Evolutionary conservation across 2,888 invertebrate species (phyloP), one percentile per base, ranked within the genome.

Genomic region (Drosophila neutralis): DNA sequence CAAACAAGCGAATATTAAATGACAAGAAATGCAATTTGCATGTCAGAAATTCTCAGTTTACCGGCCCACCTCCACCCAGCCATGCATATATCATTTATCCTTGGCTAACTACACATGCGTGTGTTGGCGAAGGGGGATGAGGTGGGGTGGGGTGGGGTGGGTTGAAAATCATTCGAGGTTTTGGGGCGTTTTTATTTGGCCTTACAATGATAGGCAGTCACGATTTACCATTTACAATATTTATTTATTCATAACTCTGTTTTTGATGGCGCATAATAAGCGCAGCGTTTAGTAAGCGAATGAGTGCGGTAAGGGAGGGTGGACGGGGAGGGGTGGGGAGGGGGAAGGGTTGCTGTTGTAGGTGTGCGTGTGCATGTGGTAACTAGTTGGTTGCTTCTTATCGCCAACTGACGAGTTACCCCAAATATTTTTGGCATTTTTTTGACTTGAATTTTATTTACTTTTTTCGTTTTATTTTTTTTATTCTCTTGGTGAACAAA

Each of bases 191-290:
- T 45, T 36, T 67, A 21, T 31, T 27, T 52, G 45, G 49, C 56
- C 56, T 40, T 52, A 64, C 82, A 89, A 85, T 80, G 89, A 85
- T 83, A 82, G 81, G 57, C 76, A 89, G 85, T 90, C 86, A 90
- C 86, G 90, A 89, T 83, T 84, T 87, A 53, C 87, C 82, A 89
- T 83, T 86, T 90, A 83, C 70, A 80, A 83, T 90, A 87, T 90
- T 87, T 89, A 89, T 87, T 87, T 90, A 84, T 87, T 90, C 90
- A 90, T 90, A 87, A 78, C 83, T 84, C 70, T 54, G 58, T 59
- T 53, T 31, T 38, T 49, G 42, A 61, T 76, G 78, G 61, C 66
- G 81, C 78, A 78, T 78, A 81, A 78, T 78, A 81, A 78, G 78
- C 78, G 29, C 24, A 58, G 38, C 78, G 69, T 73, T 78, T 81